Evolutionary conservation across 53 echinoderm and acorn worm genomes (phyloP).

Genomic region (Henricia sp.): DNA sequence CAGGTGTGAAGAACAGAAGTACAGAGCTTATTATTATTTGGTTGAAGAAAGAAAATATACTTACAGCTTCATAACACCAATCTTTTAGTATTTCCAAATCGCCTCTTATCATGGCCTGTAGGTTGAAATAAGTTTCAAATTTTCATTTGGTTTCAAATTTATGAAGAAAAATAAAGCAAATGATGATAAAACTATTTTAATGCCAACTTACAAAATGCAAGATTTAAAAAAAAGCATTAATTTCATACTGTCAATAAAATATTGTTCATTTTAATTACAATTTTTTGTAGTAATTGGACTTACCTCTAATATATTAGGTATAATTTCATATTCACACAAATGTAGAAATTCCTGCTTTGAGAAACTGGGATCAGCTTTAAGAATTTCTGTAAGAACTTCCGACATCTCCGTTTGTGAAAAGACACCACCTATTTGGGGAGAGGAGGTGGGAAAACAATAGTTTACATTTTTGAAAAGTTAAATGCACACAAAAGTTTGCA

Average conservation of each 20-base stretch:
- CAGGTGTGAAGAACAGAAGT: too few species aligned
- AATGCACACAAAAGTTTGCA: neutral
- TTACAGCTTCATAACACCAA: constrained; percentile 99
- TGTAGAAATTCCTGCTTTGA: constrained; percentile 86
- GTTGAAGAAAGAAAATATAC: constrained; percentile 38
- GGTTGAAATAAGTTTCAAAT: too few species aligned
- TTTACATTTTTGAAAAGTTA: neutral
- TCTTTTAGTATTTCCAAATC: constrained; percentile 98
- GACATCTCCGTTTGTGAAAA: constrained; percentile 97
- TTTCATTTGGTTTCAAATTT: too few species aligned
- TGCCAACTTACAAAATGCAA: too few species aligned
- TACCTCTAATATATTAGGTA: constrained; percentile 98
- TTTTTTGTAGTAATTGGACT: neutral
- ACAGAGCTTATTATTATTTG: too few species aligned
- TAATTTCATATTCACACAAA: constrained; percentile 95
- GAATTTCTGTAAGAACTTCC: constrained; percentile 95
- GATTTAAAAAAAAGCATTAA: neutral
- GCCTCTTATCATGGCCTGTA: constrained; percentile 97
- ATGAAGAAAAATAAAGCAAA: neutral
- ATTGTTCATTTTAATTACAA: neutral
- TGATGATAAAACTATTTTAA: too few species aligned
- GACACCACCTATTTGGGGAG: constrained; percentile 70
- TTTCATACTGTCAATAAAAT: neutral
- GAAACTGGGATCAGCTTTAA: constrained; percentile 91
- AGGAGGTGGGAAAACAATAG: neutral